Evolutionary conservation across 2,113 vertebrate genomes (phyloP), one percentile per base, ranked within the genome.

Genomic region (Tupaia tana): DNA sequence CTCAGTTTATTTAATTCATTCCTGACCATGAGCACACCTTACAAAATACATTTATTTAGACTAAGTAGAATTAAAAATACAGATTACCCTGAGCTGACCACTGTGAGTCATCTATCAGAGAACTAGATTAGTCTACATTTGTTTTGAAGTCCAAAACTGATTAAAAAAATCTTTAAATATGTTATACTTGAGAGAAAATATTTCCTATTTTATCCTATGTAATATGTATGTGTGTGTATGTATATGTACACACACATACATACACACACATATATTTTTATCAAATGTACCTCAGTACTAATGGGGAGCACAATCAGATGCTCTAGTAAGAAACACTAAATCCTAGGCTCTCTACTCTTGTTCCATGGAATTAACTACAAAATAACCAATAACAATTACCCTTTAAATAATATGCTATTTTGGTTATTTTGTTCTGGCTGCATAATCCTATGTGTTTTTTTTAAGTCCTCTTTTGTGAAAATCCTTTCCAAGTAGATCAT

Each of bases 11-110:
- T 96, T 92, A 94, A 90, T 93, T 59, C 31, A 93, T 89, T 87
- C 52, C 83, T 92, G 79, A 61, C 22, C 81, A 93, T 64, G 29
- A 90, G 1, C 14, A 73, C 25, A 67, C 59, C 93, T 83, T 92
- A 92, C 24, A 89, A 77, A 93, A 90, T 69, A 29, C 52, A 84
- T 86, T 94, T 88, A 71, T 86, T 95, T 56, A 95, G 91, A 90
- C 61, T 77, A 90, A 93, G 22, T 90, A 24, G 56, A 86, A 96
- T 83, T 92, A 84, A 93, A 97, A 94, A 89, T 90, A 67, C 34
- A 93, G 82, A 84, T 95, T 91, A 82, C 24, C 6, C 25, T 64
- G 22, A 85, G 15, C 25, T 77, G 96, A 91, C 24, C 82, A 75
- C 71, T 77, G 80, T 54, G 54, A 93, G 70, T 88, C 64, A 94